Base-by-base conservation (phyloP, 2,888 invertebrate species). In the Amiota communis region DNA sequence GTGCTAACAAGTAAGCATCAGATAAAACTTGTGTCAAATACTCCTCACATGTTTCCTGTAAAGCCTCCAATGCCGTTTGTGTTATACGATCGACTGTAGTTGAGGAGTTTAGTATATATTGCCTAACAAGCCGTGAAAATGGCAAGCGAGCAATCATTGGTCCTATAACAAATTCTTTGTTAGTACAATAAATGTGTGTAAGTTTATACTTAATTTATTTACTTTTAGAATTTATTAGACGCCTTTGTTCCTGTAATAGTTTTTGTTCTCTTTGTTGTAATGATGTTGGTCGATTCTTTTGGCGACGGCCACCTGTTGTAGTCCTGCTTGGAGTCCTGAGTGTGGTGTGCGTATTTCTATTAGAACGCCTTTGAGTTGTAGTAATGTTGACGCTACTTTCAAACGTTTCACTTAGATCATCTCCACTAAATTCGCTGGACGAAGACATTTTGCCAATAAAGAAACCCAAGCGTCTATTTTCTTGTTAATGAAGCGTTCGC, bases 1-100 rank as follows among this genome's bases (percentile, higher is more conserved):
- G 9, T 15, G 65, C 6, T n/a, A 65, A 11, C 13, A 65, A 12
- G 48, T 48, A 65, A 48, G 65, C 65, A 48, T 65, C 65, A 13
- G 65, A 65, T 17, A 65, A 48, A 11, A 17, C 8, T 20, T 65
- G 65, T n/a, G 65, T 65, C 1, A 65, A 2, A 48, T 65, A 65
- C 47, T 48, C 13, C 15, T 65, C 65, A 48, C 65, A 65, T 12
- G 48, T 48, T 11, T 65, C 65, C 3, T 65, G 65, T 48, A 48
- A 12, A 15, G 65, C 48, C n/a, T n/a, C 65, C 65, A 65, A 9
- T 6, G 65, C 65, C 48, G 65, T 17, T 47, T 12, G 46, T 13
- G 65, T 65, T 9, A 65, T 65, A 15, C 47, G 48, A 15, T 65
- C 15, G 6, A 65, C 65, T 13, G 8, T 12, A 48, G 8, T 8